Evolutionary conservation across 2,888 invertebrate genomes (phyloP).

Genomic region (Melikaiella ostensackeni): DNA sequence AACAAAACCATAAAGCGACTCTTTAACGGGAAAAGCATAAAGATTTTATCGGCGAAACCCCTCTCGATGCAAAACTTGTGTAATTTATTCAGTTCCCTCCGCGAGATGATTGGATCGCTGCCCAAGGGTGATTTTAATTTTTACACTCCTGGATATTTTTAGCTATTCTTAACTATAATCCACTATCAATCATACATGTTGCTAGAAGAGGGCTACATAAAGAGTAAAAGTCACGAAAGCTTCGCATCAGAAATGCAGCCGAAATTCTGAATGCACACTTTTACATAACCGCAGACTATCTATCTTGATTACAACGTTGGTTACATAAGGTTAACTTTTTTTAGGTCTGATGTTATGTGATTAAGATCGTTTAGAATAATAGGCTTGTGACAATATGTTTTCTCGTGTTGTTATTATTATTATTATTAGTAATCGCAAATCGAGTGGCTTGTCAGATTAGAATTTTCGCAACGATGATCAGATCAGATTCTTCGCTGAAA

Average conservation of each 20-base stretch:
- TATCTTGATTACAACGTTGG: not conserved
- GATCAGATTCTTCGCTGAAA: not conserved
- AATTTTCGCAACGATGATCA: not conserved
- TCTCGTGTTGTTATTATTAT: not conserved
- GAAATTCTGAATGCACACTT: not conserved
- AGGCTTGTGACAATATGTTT: not conserved
- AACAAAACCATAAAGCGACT: not conserved
- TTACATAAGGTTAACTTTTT: not conserved
- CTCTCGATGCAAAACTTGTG: not conserved
- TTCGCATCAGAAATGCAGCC: not conserved
- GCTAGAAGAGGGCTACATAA: not conserved
- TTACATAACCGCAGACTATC: not conserved
- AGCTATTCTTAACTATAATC: not conserved
- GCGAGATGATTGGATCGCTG: not conserved
- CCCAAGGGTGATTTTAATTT: constrained; percentile 8
- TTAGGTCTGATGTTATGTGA: not conserved
- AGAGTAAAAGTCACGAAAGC: constrained; percentile 4
- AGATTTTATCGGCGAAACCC: not conserved
- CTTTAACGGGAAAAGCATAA: not conserved
- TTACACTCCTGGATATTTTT: not conserved
- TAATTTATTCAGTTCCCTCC: not conserved
- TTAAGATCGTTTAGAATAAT: not conserved
- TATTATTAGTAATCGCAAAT: not conserved
- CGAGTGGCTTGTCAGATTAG: not conserved
- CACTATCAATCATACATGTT: not conserved